A percentile compares a stretch with the other conserved stretches of the same genome.
Evolutionary conservation across 2,113 vertebrate species (phyloP).

Genomic region (Sander lucioperca): DNA sequence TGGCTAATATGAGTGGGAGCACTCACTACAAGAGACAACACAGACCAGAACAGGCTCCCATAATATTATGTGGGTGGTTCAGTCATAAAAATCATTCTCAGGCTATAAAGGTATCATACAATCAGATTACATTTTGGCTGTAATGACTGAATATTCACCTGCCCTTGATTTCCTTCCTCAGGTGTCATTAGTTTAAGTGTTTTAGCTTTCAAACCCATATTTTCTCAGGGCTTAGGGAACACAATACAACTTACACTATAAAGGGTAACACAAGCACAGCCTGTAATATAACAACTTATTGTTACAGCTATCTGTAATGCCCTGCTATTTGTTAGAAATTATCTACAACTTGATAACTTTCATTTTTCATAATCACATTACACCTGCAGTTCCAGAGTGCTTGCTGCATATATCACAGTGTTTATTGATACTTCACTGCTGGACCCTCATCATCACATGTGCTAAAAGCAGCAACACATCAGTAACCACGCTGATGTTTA

Average conservation of each 20-base stretch:
- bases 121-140: constrained; percentile 31
- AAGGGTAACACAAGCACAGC: not conserved
- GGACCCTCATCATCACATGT: constrained; percentile 3
- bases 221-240: not conserved
- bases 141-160: constrained; percentile 22
- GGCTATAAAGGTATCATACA: constrained; percentile 37
- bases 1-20: constrained; percentile 54
- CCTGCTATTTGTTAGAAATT: constrained; percentile 8
- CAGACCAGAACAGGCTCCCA: constrained; percentile 44
- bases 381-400: constrained; percentile 23
- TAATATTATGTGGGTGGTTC: constrained; percentile 49
- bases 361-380: constrained; percentile 44
- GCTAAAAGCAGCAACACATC: constrained; percentile 24
- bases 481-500: constrained; percentile 18
- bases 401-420: constrained; percentile 18
- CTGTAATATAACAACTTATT: not conserved
- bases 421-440: constrained; percentile 52
- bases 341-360: constrained; percentile 22
- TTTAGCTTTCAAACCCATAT: not conserved
- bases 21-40: constrained; percentile 35
- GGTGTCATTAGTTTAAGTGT: constrained; percentile 7
- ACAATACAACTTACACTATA: not conserved
- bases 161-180: constrained; percentile 15
- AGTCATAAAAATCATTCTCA: constrained; percentile 53
- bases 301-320: not conserved